These are phyloP conservation scores for Eretmochelys imbricata DNA, from an alignment of 2,113 vertebrate species.

Conservation along the genomic window DNA sequence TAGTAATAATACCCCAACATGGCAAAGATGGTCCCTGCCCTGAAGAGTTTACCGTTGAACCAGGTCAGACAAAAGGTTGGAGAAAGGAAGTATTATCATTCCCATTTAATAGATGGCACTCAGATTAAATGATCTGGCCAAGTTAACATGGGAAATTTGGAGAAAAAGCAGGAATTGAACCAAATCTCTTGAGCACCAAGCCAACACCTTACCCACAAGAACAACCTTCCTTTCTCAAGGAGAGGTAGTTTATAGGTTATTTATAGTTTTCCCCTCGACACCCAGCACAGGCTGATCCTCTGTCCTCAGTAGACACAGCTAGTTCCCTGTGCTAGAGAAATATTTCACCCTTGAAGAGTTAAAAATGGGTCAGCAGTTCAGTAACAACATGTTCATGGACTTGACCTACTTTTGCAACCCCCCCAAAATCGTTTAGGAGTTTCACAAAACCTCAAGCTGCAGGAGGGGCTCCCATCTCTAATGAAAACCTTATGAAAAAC, in stretches of 20 bases:
- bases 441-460: slow-evolving; percentile 33
- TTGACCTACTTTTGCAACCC: accelerated
- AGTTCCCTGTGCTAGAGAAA: background rate
- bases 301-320: accelerated
- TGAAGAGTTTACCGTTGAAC: background rate
- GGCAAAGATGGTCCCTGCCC: background rate
- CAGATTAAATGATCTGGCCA: background rate
- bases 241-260: background rate
- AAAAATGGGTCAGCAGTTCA: background rate
- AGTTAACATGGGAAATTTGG: background rate
- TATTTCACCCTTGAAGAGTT: accelerated
- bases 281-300: background rate
- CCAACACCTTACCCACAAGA: background rate
- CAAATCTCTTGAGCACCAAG: background rate
- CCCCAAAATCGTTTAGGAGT: background rate
- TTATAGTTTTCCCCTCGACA: background rate
- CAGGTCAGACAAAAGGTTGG: background rate
- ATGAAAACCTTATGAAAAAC: slow-evolving; percentile 55
- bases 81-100: background rate
- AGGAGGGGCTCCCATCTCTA: background rate
- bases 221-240: background rate
- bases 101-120: background rate
- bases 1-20: background rate
- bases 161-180: background rate
- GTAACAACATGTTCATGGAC: accelerated